Conservation (phyloP, 2,888 invertebrate species). For the Cephonodes hylas region DNA sequence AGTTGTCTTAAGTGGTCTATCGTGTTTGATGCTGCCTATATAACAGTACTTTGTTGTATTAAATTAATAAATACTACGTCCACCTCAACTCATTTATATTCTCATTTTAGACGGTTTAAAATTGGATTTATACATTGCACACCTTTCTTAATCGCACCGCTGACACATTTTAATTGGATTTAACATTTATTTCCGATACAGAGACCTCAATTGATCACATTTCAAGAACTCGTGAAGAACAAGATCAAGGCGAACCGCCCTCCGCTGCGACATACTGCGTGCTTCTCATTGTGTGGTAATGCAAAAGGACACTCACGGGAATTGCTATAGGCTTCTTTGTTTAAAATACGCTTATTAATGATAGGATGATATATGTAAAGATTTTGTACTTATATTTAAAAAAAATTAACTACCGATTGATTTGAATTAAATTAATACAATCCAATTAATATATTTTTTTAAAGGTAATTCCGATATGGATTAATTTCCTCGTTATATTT, state of each 20-base stretch:
- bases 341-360: no score
- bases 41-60: neutral
- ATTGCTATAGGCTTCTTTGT: no score
- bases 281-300: constrained; percentile 2
- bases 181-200: constrained; percentile 10
- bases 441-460: no score
- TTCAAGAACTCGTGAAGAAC: constrained; percentile 5
- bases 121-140: neutral
- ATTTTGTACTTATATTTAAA: no score
- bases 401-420: no score
- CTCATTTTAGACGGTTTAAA: neutral
- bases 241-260: constrained; percentile 13
- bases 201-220: constrained; percentile 9
- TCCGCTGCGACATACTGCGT: neutral
- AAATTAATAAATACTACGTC: no score
- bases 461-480: no score
- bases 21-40: neutral
- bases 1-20: neutral
- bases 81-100: no score
- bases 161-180: neutral
- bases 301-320: neutral
- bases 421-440: no score
- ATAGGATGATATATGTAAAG: no score
- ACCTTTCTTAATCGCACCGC: neutral
- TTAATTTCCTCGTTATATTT: no score